Evolutionary conservation across 2,113 vertebrate genomes (phyloP).

Genomic region (Cynopterus brachyotis): DNA sequence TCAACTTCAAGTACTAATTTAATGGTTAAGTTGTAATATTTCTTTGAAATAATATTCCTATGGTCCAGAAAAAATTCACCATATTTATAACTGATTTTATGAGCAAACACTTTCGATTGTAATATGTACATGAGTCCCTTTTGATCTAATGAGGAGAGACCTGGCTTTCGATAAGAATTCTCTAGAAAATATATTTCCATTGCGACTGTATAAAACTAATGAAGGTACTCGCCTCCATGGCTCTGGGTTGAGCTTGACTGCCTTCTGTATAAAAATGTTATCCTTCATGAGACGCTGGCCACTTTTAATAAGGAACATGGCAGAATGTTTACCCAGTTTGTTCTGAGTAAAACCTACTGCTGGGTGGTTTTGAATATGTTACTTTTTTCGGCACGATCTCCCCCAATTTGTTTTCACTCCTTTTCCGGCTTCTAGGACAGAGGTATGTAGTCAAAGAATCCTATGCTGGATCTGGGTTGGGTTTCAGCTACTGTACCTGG

Average conservation of each 20-base stretch:
- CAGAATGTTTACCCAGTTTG: not conserved
- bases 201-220: conserved; percentile 54
- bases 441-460: conserved; percentile 83
- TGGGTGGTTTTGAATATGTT: not conserved
- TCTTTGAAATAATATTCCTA: conserved; percentile 89
- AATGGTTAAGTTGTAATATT: conserved; percentile 84
- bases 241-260: conserved; percentile 34
- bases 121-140: conserved; percentile 82
- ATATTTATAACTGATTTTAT: conserved; percentile 83
- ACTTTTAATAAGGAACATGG: conserved; percentile 5
- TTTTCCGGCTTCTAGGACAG: conserved; percentile 73
- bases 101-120: conserved; percentile 76
- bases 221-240: conserved; percentile 48
- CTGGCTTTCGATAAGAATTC: conserved; percentile 76
- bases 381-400: conserved; percentile 41
- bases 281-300: conserved; percentile 67
- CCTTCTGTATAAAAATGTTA: conserved; percentile 58
- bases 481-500: conserved; percentile 84
- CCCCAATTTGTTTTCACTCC: conserved; percentile 59
- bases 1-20: conserved; percentile 87
- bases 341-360: conserved; percentile 23
- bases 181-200: conserved; percentile 69
- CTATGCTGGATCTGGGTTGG: conserved; percentile 77
- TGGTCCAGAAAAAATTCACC: conserved; percentile 86
- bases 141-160: conserved; percentile 78